Evolutionary conservation across 2,113 vertebrate species (phyloP).

Genomic region (Ceyx melanurus): DNA sequence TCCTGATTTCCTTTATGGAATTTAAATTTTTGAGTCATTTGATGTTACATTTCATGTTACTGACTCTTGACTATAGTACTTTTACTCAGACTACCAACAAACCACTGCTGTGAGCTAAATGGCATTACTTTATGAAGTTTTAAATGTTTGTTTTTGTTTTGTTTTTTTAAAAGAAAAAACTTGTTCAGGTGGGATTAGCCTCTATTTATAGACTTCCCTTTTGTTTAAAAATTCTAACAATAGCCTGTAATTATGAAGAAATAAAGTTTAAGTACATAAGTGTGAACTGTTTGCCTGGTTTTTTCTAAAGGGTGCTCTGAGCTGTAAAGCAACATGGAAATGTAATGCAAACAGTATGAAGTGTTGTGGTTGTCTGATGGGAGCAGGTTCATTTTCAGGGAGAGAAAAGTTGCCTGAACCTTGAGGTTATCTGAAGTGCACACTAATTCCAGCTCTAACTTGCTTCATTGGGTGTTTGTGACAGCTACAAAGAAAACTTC

Average conservation of each 20-base stretch:
- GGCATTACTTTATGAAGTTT: constrained; percentile 77
- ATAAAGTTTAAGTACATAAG: constrained; percentile 79
- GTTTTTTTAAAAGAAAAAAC: neutral
- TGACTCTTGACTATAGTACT: constrained; percentile 70
- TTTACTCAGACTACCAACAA: constrained; percentile 71
- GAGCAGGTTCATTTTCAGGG: neutral
- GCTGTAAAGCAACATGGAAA: neutral
- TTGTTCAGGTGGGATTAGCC: constrained; percentile 67
- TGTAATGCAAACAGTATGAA: neutral
- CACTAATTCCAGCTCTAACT: neutral
- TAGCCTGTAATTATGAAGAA: constrained; percentile 87
- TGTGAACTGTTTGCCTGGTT: constrained; percentile 1
- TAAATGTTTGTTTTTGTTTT: constrained; percentile 55
- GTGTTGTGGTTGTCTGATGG: neutral
- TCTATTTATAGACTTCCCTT: constrained; percentile 78
- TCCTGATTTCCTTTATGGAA: constrained; percentile 69
- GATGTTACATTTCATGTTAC: constrained; percentile 72
- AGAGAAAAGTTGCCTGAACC: neutral
- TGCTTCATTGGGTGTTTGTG: neutral
- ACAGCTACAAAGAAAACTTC: neutral
- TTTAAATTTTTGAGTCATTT: constrained; percentile 71
- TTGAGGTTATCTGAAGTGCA: neutral
- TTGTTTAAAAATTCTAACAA: constrained; percentile 85
- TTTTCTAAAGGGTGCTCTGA: neutral
- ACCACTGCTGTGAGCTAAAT: constrained; percentile 76